Percentiles rank a stretch among this genome's conserved stretches.
phyloP scores from a whole-genome alignment of 2,113 vertebrate genomes.

The Pipra filicauda region DNA sequence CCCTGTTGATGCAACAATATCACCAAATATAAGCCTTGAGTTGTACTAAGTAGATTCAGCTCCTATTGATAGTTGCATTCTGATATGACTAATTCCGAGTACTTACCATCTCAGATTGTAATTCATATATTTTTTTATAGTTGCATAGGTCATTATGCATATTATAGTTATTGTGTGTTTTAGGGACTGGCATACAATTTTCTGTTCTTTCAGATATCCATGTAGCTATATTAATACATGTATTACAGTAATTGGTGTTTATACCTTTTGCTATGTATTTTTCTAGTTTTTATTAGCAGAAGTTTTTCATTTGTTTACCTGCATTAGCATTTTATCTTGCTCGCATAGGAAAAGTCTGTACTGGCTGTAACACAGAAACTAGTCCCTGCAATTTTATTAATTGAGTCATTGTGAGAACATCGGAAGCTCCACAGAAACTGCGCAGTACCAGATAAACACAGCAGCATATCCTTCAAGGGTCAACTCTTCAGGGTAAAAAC shows the following conservation, averaged over 20 bases:
- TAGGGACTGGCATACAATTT: not conserved
- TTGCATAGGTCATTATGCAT: not conserved
- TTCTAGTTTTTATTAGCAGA: not conserved
- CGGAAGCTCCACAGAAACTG: not conserved
- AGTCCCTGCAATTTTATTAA: constrained; percentile 2
- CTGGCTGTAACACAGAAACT: not conserved
- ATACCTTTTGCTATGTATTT: not conserved
- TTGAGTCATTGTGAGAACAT: constrained; percentile 1
- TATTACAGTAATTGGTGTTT: not conserved
- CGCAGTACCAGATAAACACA: not conserved
- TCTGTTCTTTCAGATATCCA: not conserved
- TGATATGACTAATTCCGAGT: not conserved
- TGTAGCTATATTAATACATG: not conserved
- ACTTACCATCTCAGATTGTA: not conserved
- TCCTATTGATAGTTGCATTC: not conserved
- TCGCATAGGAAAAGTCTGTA: not conserved
- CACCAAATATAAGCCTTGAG: not conserved
- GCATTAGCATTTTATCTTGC: not conserved
- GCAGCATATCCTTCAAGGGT: not conserved
- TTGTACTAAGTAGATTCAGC: not conserved
- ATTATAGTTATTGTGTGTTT: not conserved
- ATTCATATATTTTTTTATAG: not conserved
- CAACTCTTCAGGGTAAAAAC: not conserved
- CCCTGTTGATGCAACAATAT: not conserved
- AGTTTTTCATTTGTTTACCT: not conserved